Base-by-base conservation (phyloP, 2,888 invertebrate genomes). In the Achlya flavicornis region DNA sequence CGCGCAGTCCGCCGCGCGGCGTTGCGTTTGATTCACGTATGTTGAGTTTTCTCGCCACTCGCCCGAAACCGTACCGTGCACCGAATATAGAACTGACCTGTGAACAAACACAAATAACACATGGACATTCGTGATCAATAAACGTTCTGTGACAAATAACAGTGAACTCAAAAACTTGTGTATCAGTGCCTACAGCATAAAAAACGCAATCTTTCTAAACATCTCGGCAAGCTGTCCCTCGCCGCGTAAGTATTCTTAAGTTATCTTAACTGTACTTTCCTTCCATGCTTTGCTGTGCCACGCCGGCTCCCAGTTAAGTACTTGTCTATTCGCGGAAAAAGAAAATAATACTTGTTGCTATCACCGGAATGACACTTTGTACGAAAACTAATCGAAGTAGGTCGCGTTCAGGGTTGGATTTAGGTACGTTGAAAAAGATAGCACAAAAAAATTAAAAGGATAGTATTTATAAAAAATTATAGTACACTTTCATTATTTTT, bases 221-320 rank as follows among this genome's bases (percentile, higher is more conserved):
- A 82, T 81, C 83, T 78, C 74, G 35, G 16, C 69, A 71, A 75
- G 79, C 81, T 84, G 83, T 81, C 80, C 73, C 70, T 76, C 75
- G 75, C 77, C 77, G 84, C 84, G 92, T 92, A 86, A 91, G 91
- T 91, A 90, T 86, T 85, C 82, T 84, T 79, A 84, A 87, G 84
- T 85, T 86, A 86, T 87, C 85, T 86, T 91, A 91, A 91, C 91
- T 89, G 92, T 92, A 89, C 88, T 87, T 88, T 87, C 85, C 83
- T 88, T 86, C 85, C 84, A 86, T 86, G 83, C 82, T 83, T 81
- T 83, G 81, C 78, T 66, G 76, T 79, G 81, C 78, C 83, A 81
- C 81, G 84, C 78, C 80, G 80, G 80, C 81, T 83, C 83, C 77
- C 26, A 26, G 26, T 26, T 73, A 81, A 83, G 77, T 76, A 78